Percentiles rank a stretch among this genome's conserved stretches.
Conservation (phyloP, 2,797 vertebrate genomes). For the Neosilurus mollespiculum region DNA sequence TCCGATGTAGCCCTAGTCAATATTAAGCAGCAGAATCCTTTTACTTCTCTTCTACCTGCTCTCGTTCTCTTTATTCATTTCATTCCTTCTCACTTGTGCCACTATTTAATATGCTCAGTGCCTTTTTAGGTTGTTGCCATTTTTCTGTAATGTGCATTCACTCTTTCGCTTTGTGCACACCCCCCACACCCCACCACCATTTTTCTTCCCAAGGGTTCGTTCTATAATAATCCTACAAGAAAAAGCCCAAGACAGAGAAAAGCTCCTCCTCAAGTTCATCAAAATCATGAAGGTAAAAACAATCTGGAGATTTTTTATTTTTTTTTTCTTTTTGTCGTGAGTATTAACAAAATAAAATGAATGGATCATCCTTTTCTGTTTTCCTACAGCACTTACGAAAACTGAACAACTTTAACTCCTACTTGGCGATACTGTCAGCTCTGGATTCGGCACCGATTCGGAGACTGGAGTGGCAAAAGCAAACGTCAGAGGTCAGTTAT, state of each 20-base stretch:
- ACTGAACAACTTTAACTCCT: constrained; percentile 95
- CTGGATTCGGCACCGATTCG: constrained; percentile 91
- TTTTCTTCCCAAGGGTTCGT: constrained; percentile 79
- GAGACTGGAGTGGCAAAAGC: constrained; percentile 92
- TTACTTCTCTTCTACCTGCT: background rate
- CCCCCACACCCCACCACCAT: too few relatives aligned
- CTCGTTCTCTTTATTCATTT: background rate
- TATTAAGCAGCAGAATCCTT: background rate
- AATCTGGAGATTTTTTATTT: background rate
- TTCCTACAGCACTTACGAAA: constrained; percentile 84
- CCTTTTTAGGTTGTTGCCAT: background rate
- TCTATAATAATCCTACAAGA: constrained; percentile 93
- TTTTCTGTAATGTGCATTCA: background rate
- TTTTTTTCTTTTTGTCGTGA: background rate
- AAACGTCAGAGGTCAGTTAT: constrained; percentile 83
- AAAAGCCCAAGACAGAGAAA: constrained; percentile 89
- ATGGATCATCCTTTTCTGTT: background rate
- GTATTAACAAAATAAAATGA: background rate
- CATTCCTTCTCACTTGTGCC: background rate
- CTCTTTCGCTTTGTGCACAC: too few relatives aligned
- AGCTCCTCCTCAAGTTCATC: constrained; percentile 89
- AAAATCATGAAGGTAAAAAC: constrained; percentile 91
- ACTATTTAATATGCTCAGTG: background rate
- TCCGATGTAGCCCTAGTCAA: background rate
- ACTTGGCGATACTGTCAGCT: constrained; percentile 91